phyloP scores from a whole-genome alignment of 64 coral and sea anemone species.

The Porites australiensis region DNA sequence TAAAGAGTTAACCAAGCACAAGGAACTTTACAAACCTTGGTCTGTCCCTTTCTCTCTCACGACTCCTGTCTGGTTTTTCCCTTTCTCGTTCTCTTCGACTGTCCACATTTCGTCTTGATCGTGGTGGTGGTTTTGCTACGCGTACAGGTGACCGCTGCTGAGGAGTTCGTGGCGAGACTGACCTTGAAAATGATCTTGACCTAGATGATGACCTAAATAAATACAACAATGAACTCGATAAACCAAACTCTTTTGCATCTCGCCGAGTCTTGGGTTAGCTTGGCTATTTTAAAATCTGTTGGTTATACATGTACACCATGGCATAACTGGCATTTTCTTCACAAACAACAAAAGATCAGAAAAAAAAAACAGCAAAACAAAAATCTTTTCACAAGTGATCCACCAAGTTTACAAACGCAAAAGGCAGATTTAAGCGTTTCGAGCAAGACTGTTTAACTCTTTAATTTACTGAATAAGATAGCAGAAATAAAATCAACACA shows the following conservation, averaged over 20 bases:
- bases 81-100: slow-evolving; percentile 64
- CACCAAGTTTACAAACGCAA: no score
- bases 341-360: no score
- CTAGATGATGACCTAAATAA: slow-evolving; percentile 67
- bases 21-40: slow-evolving; percentile 7
- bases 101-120: neutral
- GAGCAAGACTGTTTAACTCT: no score
- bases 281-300: no score
- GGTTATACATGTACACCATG: no score
- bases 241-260: neutral
- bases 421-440: no score
- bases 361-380: no score
- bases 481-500: no score
- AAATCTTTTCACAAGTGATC: no score
- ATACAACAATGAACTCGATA: neutral
- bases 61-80: slow-evolving; percentile 55
- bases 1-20: neutral
- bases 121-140: neutral
- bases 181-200: slow-evolving; percentile 95
- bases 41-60: slow-evolving; percentile 67
- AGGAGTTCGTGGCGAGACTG: slow-evolving; percentile 84
- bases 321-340: no score
- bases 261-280: no score
- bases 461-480: no score
- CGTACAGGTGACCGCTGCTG: slow-evolving; percentile 67